A percentile compares a stretch with the other conserved stretches of the same genome.
These are phyloP conservation scores for Eonycteris spelaea DNA, from an alignment of 2,113 vertebrate genomes.

Conservation along the genomic window DNA sequence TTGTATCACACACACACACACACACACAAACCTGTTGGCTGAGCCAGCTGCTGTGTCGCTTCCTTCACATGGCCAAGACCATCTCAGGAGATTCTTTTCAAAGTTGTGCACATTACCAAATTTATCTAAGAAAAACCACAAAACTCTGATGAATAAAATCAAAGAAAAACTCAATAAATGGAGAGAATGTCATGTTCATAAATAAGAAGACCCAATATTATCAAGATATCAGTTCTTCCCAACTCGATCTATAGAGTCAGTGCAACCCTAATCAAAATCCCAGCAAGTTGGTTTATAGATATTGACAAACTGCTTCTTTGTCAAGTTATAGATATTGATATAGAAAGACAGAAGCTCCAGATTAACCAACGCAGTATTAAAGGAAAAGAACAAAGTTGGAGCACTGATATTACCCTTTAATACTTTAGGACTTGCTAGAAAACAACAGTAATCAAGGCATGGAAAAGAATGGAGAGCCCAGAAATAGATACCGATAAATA, in stretches of 20 bases:
- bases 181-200: background rate
- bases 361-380: background rate
- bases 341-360: background rate
- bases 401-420: background rate
- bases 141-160: background rate
- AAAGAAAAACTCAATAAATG: background rate
- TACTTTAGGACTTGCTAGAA: background rate
- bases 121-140: background rate
- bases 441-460: background rate
- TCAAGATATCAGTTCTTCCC: background rate
- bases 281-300: background rate
- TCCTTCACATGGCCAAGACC: conserved; percentile 95
- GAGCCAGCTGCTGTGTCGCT: conserved; percentile 95
- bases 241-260: background rate
- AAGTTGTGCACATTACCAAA: background rate
- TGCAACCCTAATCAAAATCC: background rate
- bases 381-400: background rate
- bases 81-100: conserved; percentile 91
- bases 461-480: background rate
- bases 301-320: background rate
- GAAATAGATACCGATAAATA: background rate
- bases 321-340: background rate
- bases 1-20: conserved; percentile 97
- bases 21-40: conserved; percentile 95
- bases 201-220: background rate